These are phyloP conservation scores for Erinaceus europaeus DNA, from an alignment of 2,113 vertebrate species.

Conservation along the genomic window DNA sequence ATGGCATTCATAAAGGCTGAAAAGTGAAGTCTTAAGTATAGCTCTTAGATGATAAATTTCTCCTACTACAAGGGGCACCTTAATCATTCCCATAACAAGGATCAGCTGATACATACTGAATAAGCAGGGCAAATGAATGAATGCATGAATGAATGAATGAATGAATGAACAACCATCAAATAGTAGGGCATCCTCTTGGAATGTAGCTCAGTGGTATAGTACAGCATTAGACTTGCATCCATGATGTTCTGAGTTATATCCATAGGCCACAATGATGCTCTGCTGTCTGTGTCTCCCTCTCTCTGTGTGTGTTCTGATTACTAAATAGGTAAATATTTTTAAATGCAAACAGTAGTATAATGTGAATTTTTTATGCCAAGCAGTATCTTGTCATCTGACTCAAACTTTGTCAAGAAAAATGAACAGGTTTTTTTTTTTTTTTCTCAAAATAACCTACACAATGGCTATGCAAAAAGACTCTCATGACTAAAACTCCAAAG, in stretches of 20 bases:
- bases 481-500: no score
- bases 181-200: no score
- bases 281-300: no score
- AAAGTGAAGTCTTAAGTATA: not conserved
- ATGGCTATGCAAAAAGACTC: slow-evolving; percentile 26
- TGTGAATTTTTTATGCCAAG: slow-evolving; percentile 12
- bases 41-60: not conserved
- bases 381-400: not conserved
- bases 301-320: no score
- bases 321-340: no score
- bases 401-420: slow-evolving; percentile 26
- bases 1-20: not conserved
- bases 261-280: no score
- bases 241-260: no score
- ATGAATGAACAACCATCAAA: no score
- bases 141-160: no score
- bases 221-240: no score
- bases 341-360: not conserved
- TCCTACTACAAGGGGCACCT: not conserved
- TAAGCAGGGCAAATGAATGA: slow-evolving; percentile 36
- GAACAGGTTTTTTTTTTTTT: slow-evolving; percentile 45
- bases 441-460: not conserved
- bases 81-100: slow-evolving; percentile 5
- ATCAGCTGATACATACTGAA: slow-evolving; percentile 18
- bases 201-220: no score